Evolutionary conservation across 2,113 vertebrate species (phyloP).

Genomic region (Thalassoma bifasciatum): DNA sequence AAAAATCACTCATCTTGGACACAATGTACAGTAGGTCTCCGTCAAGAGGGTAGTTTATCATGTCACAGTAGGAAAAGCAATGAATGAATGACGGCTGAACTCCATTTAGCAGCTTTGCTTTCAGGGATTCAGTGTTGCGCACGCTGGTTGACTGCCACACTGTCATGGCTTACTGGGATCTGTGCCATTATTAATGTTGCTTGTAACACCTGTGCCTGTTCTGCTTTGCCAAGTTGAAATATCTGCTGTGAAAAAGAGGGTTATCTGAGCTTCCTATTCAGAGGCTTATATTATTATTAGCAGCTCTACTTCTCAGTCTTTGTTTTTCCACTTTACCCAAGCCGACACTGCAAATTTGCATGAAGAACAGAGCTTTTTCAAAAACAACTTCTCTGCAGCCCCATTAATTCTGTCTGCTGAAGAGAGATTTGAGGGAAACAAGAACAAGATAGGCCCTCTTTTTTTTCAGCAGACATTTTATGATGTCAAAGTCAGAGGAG

Average conservation of each 20-base stretch:
- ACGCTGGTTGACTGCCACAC: not conserved
- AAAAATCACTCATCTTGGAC: not conserved
- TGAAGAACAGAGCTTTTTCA: not conserved
- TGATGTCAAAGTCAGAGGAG: not conserved
- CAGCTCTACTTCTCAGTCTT: conserved; percentile 1
- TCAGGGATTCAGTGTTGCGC: conserved; percentile 15
- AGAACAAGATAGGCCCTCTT: not conserved
- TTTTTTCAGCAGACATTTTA: not conserved
- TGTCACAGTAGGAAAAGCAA: not conserved
- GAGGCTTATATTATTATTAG: not conserved
- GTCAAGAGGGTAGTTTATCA: not conserved
- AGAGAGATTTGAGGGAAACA: not conserved
- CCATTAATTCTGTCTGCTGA: not conserved
- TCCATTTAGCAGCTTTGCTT: conserved; percentile 16
- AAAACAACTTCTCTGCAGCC: conserved; percentile 8
- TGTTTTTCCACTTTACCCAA: conserved; percentile 8
- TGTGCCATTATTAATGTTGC: not conserved
- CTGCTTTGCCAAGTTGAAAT: no score
- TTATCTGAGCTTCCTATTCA: not conserved
- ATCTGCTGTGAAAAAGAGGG: not conserved
- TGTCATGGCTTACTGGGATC: conserved; percentile 7
- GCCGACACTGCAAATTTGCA: not conserved
- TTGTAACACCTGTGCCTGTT: conserved; percentile 8
- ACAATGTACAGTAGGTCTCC: not conserved
- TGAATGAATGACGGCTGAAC: conserved; percentile 10